A percentile compares a stretch with the other conserved stretches of the same genome.
phyloP scores from a whole-genome alignment of 2,113 vertebrate genomes.

The Zingel zingel region DNA sequence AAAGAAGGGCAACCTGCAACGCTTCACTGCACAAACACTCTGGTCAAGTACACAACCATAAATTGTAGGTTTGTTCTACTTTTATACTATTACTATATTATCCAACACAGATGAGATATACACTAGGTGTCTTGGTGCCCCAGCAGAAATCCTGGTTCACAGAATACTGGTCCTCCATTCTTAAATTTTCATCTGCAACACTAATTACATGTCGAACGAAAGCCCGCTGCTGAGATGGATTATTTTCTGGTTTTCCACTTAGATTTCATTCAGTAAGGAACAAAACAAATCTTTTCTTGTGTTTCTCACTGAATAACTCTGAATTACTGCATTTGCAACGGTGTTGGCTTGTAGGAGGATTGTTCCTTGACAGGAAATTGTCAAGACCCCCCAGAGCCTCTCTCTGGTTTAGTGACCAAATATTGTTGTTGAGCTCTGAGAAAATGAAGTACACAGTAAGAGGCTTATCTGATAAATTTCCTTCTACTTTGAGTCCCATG shows the following conservation, averaged over 20 bases:
- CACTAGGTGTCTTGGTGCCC: background rate
- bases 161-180: background rate
- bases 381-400: slow-evolving; percentile 43
- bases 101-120: background rate
- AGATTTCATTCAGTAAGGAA: slow-evolving; percentile 42
- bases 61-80: background rate
- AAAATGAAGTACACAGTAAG: slow-evolving; percentile 73
- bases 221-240: slow-evolving; percentile 1
- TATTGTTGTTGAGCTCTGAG: slow-evolving; percentile 64
- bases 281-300: slow-evolving; percentile 28
- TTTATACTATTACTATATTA: background rate
- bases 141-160: background rate
- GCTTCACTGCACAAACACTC: slow-evolving; percentile 36
- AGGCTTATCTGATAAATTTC: slow-evolving; percentile 78
- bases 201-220: background rate
- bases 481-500: slow-evolving; percentile 60
- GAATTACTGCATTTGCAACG: slow-evolving; percentile 41
- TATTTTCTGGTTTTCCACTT: background rate
- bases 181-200: background rate
- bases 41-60: background rate
- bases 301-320: slow-evolving; percentile 34
- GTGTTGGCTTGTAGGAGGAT: slow-evolving; percentile 30
- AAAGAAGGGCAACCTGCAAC: background rate
- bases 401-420: slow-evolving; percentile 59
- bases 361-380: slow-evolving; percentile 60